phyloP scores from a whole-genome alignment of 2,113 vertebrate species.

The Dissostichus mawsoni region DNA sequence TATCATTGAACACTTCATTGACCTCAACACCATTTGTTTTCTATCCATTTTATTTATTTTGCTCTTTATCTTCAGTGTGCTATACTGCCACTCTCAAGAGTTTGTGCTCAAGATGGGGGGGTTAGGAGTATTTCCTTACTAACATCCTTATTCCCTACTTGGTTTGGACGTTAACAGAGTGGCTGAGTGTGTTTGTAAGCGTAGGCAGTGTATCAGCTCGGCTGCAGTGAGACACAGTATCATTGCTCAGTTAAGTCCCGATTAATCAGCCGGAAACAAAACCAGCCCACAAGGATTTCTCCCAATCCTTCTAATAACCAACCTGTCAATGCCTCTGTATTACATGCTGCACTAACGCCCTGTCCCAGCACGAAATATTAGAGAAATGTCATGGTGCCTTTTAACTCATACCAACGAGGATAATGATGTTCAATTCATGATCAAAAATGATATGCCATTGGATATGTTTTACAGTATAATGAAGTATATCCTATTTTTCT shows the following conservation, averaged over 20 bases:
- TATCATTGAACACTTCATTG: background rate
- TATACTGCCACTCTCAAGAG: background rate
- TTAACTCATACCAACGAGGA: background rate
- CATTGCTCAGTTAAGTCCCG: background rate
- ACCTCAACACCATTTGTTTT: background rate
- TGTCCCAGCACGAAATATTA: background rate
- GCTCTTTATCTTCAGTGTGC: background rate
- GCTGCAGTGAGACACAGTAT: background rate
- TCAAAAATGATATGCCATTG: background rate
- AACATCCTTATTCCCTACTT: background rate
- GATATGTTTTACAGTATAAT: background rate
- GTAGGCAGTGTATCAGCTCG: background rate
- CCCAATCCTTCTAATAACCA: background rate
- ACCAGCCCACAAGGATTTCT: background rate
- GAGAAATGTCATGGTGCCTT: background rate
- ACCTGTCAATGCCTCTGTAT: background rate
- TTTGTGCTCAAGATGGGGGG: background rate
- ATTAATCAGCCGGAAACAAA: slow-evolving; percentile 1
- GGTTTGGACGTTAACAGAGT: background rate
- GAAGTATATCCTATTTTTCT: background rate
- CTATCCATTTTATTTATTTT: background rate
- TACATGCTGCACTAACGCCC: background rate
- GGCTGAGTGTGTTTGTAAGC: background rate
- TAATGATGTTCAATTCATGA: background rate
- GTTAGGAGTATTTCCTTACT: background rate